A percentile compares a stretch with the other conserved stretches of the same genome.
phyloP scores from a whole-genome alignment of 1,140 invertebrate species.

The Phocides pigmalion region DNA sequence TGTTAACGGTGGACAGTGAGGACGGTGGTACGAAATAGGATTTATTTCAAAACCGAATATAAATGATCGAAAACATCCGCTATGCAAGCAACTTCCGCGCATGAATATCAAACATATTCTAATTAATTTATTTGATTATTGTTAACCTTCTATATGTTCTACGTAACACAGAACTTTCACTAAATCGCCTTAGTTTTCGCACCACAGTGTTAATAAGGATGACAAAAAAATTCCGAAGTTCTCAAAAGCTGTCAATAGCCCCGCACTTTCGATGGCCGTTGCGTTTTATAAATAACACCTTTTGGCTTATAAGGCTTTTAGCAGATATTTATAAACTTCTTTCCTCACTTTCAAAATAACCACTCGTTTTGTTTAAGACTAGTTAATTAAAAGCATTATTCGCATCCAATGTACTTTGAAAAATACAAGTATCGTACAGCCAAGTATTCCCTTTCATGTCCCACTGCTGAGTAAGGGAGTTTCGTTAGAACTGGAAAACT shows the following conservation, averaged over 20 bases:
- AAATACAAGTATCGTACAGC: too few species aligned
- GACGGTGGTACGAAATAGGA: background rate
- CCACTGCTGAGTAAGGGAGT: too few species aligned
- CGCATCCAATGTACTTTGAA: too few species aligned
- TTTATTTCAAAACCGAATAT: background rate
- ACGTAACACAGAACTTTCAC: conserved; percentile 7
- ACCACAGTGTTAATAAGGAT: background rate
- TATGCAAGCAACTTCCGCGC: background rate
- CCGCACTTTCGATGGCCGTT: background rate
- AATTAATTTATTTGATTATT: conserved; percentile 6
- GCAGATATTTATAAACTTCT: too few species aligned
- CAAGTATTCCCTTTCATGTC: too few species aligned
- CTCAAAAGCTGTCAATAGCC: background rate
- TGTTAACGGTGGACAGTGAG: too few species aligned
- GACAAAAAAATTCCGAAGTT: background rate
- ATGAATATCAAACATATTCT: background rate
- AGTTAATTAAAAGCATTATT: too few species aligned
- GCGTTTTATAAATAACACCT: background rate
- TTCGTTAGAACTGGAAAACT: too few species aligned
- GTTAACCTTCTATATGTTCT: background rate
- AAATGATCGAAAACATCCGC: background rate
- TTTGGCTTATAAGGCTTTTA: background rate
- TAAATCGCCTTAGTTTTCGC: background rate
- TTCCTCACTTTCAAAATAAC: too few species aligned
- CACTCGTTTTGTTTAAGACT: too few species aligned